Conservation (phyloP, 2,113 vertebrate genomes). For the Grus americana region DNA sequence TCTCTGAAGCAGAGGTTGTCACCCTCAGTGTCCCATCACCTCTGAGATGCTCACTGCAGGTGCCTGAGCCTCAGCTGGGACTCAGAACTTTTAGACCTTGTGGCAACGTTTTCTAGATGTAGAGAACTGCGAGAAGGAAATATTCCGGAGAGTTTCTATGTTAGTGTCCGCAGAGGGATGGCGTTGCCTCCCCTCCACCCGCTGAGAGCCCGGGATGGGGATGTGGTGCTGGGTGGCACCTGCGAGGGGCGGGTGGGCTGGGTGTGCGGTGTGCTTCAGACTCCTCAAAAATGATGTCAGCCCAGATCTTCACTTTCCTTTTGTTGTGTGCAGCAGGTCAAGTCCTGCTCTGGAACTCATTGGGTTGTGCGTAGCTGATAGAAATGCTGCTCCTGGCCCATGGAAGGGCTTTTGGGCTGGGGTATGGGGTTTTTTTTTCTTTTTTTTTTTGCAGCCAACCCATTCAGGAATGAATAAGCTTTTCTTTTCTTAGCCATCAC, state of each 20-base stretch:
- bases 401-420: neutral
- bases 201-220: neutral
- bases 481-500: slow-evolving; percentile 6
- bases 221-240: neutral
- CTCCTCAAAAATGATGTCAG: neutral
- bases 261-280: neutral
- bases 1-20: neutral
- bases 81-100: neutral
- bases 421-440: neutral
- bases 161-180: neutral
- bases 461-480: slow-evolving; percentile 12
- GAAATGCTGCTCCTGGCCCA: neutral
- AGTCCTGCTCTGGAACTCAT: neutral
- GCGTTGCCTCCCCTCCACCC: neutral
- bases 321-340: neutral
- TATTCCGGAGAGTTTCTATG: neutral
- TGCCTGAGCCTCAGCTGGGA: neutral
- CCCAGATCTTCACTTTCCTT: neutral
- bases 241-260: rapidly evolving
- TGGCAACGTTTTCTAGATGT: neutral
- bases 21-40: rapidly evolving
- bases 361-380: neutral
- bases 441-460: neutral
- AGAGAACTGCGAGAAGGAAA: neutral
- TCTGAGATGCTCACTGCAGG: neutral